phyloP scores from a whole-genome alignment of 35 echinoderm and acorn worm species.

The Apostichopus parvimensis region DNA sequence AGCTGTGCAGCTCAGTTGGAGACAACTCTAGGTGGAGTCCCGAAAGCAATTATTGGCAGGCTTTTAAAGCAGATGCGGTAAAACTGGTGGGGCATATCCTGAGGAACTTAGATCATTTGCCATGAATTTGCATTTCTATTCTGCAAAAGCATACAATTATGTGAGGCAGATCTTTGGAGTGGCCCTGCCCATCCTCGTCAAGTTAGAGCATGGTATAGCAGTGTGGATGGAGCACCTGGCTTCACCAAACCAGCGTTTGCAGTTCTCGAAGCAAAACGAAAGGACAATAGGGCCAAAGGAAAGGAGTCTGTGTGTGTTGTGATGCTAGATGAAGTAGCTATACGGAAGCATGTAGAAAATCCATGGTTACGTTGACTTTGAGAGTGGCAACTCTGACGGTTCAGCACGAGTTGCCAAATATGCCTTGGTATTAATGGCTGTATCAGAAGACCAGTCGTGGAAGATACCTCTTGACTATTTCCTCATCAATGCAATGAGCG shows the following conservation, averaged over 20 bases:
- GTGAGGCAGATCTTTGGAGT: constrained; percentile 65
- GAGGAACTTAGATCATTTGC: constrained; percentile 48
- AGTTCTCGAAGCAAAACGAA: too few relatives aligned
- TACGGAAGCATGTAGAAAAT: constrained; percentile 25
- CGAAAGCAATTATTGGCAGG: not conserved
- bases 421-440: constrained; percentile 64
- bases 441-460: constrained; percentile 29
- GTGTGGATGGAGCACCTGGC: constrained; percentile 54
- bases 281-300: not conserved
- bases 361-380: constrained; percentile 53
- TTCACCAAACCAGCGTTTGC: constrained; percentile 57
- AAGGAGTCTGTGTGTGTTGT: not conserved
- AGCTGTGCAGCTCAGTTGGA: not conserved
- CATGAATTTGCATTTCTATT: constrained; percentile 72
- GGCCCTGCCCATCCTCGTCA: constrained; percentile 1
- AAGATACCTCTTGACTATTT: constrained; percentile 64
- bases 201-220: constrained; percentile 48
- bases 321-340: constrained; percentile 43
- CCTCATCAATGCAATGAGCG: constrained; percentile 54
- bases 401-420: constrained; percentile 9
- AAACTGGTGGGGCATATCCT: not conserved
- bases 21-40: not conserved
- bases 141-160: constrained; percentile 62
- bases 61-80: too few relatives aligned
- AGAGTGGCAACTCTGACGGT: constrained; percentile 22